Conservation (phyloP, 2,888 invertebrate genomes). For the Acanthoscelides obtectus region DNA sequence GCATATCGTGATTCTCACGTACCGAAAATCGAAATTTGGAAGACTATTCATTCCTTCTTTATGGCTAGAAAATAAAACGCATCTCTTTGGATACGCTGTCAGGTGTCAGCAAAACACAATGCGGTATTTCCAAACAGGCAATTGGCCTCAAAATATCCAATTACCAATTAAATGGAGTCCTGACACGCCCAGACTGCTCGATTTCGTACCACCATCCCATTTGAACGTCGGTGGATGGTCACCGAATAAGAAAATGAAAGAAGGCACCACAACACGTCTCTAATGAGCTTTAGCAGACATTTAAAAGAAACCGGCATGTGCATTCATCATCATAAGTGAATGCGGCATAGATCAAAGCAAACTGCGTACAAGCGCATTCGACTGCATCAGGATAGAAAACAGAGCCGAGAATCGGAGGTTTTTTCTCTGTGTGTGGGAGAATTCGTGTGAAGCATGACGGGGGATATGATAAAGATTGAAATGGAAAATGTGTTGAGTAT, state of each 20-base stretch:
- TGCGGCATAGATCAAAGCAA: constrained; percentile 5
- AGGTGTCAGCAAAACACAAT: not conserved
- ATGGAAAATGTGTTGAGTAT: not conserved
- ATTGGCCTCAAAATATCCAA: not conserved
- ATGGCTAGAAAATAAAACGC: no score
- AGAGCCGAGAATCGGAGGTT: not conserved
- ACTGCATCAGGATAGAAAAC: not conserved
- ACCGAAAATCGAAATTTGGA: no score
- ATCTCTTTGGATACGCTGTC: no score
- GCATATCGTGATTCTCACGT: no score
- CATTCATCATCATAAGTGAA: constrained; percentile 31
- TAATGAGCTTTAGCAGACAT: constrained; percentile 37
- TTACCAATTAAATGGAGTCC: not conserved
- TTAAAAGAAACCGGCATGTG: constrained; percentile 30
- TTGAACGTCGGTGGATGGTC: not conserved
- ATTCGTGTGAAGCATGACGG: not conserved
- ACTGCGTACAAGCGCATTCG: not conserved
- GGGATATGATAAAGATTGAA: not conserved
- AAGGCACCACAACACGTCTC: constrained; percentile 22
- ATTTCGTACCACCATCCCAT: not conserved
- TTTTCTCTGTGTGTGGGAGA: not conserved
- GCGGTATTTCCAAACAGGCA: not conserved
- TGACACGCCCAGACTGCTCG: not conserved
- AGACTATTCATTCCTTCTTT: no score
- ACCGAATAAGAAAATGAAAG: constrained; percentile 14